These are phyloP conservation scores for Tuberolachnus salignus DNA, from an alignment of 2,888 invertebrate species.

Conservation along the genomic window DNA sequence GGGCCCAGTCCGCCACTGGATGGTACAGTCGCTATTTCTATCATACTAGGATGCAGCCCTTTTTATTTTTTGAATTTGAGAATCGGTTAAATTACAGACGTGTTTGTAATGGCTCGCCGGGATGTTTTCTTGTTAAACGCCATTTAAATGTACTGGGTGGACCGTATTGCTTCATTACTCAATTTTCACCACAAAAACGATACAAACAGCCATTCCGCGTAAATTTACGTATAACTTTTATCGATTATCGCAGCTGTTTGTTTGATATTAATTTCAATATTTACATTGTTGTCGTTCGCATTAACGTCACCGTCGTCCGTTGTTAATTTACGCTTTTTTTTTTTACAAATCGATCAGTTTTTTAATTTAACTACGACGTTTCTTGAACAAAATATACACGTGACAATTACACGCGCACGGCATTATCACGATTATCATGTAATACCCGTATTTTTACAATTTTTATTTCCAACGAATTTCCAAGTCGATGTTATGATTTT, in stretches of 20 bases:
- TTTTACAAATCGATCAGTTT: neutral
- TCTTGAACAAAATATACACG: too few species aligned
- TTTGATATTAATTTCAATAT: slow-evolving; percentile 6
- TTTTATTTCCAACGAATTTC: neutral
- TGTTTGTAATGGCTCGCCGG: too few species aligned
- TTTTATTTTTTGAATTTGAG: too few species aligned
- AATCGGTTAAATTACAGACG: too few species aligned
- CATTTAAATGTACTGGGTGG: too few species aligned
- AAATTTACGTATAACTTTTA: neutral
- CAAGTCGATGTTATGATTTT: neutral
- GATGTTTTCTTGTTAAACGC: too few species aligned
- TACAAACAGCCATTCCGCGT: neutral
- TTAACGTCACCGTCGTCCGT: neutral
- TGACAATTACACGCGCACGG: neutral
- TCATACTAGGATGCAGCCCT: too few species aligned
- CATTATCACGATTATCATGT: neutral
- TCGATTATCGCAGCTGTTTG: neutral
- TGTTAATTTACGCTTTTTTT: neutral
- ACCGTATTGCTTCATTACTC: neutral
- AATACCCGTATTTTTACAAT: neutral
- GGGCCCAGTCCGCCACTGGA: too few species aligned
- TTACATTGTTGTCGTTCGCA: neutral
- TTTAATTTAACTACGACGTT: neutral
- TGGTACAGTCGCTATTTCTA: too few species aligned
- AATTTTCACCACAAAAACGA: neutral